Percentiles rank a stretch among this genome's conserved stretches.
These are phyloP conservation scores for Belgica antarctica DNA, from an alignment of 2,888 invertebrate species.

Conservation along the genomic window DNA sequence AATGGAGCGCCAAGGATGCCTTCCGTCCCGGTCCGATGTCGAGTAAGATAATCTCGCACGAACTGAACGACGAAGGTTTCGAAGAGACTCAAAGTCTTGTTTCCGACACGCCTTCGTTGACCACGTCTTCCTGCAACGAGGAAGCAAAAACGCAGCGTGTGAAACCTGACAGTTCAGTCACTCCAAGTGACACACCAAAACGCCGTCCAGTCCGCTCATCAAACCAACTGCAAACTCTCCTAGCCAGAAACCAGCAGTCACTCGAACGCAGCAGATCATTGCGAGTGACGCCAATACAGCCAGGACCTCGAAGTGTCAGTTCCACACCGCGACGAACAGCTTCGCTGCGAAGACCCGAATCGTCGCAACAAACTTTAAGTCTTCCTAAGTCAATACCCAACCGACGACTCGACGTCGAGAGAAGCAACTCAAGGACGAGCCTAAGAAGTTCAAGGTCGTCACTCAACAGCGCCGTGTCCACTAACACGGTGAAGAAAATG, in stretches of 20 bases:
- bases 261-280: slow-evolving; percentile 48
- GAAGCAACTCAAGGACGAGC: slow-evolving; percentile 75
- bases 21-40: background rate
- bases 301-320: slow-evolving; percentile 48
- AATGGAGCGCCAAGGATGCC: slow-evolving; percentile 55
- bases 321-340: slow-evolving; percentile 51
- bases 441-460: slow-evolving; percentile 80
- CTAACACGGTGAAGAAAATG: slow-evolving; percentile 73
- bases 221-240: slow-evolving; percentile 48
- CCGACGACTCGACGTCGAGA: slow-evolving; percentile 63
- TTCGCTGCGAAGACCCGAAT: slow-evolving; percentile 53
- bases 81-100: slow-evolving; percentile 86
- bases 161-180: slow-evolving; percentile 55
- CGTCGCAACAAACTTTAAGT: slow-evolving; percentile 46
- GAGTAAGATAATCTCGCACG: slow-evolving; percentile 59
- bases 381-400: slow-evolving; percentile 45
- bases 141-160: slow-evolving; percentile 55
- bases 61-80: slow-evolving; percentile 84
- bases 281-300: slow-evolving; percentile 46
- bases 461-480: slow-evolving; percentile 74
- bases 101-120: slow-evolving; percentile 74
- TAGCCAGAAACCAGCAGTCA: slow-evolving; percentile 48
- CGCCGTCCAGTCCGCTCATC: slow-evolving; percentile 16
- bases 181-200: slow-evolving; percentile 51
- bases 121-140: slow-evolving; percentile 73